Evolutionary conservation across 2,888 invertebrate genomes (phyloP), one percentile per base, ranked within the genome.

Genomic region (Mycogona germanica): DNA sequence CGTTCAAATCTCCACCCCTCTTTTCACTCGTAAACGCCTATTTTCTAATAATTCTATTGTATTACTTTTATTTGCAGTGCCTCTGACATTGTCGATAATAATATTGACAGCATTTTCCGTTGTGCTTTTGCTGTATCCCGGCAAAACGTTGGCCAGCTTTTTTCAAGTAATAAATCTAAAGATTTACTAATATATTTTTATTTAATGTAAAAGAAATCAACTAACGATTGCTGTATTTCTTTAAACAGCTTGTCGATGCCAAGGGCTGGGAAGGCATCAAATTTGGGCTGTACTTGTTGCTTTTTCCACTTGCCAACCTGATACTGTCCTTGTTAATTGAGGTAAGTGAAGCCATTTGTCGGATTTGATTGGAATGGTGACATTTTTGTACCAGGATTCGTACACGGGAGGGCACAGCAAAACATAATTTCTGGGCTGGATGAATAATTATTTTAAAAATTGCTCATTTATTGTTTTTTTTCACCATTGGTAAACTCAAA

Each of bases 251-350:
- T 51, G 74, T 55, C 51, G 55, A 7, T n/a, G 38, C 17, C 12
- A 29, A 19, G 3, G 17, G n/a, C n/a, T 35, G 38, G 35, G 49
- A 48, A 3, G 48, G 48, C 6, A 23, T 57, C 25, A 26, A 61
- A 53, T 81, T 82, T 69, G 69, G 79, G 30, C 67, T 77, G 29
- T 73, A 73, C 45, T 64, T 82, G 56, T 64, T 82, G 53, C 61
- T 75, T 14, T 73, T 82, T 62, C 81, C 81, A 0, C 59, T 75
- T 2, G 63, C 74, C 25, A 80, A 82, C 68, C 69, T 80, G 35
- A 52, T 78, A 32, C 57, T 78, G 19, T 75, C 81, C 40, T 67
- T 77, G 35, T 71, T 75, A 51, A 74, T 81, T 55, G 81, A 82
- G 76, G 81, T 81, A 67, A 70, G 63, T 60, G n/a, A n/a, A n/a